These are phyloP conservation scores for Benthosema pterotum DNA, from an alignment of 2,797 vertebrate genomes.

Conservation along the genomic window DNA sequence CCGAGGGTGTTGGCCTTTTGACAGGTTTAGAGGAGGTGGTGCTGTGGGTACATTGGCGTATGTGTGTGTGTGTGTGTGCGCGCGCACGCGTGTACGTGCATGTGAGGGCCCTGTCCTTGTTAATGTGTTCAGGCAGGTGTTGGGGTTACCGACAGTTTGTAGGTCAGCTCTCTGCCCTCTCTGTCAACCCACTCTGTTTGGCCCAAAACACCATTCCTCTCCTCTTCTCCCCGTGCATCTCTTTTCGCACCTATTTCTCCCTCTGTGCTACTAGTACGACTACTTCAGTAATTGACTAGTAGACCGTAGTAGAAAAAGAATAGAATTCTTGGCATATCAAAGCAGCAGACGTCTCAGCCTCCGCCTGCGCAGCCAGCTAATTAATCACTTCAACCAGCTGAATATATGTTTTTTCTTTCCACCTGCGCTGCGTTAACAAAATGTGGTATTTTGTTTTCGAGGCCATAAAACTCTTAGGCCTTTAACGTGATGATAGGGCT, in stretches of 20 bases:
- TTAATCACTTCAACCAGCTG: background rate
- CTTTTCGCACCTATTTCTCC: background rate
- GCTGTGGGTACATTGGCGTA: constrained; percentile 46
- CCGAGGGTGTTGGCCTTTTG: constrained; percentile 55
- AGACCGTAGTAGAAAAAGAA: too few relatives aligned
- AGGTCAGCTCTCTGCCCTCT: constrained; percentile 61
- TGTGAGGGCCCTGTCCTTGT: background rate
- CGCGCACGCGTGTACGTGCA: constrained; percentile 41
- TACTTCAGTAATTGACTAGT: too few relatives aligned
- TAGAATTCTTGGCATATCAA: background rate
- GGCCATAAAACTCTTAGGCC: constrained; percentile 4
- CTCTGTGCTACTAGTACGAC: constrained; percentile 6
- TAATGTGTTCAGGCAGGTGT: constrained; percentile 62
- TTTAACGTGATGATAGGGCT: background rate
- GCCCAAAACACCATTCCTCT: constrained; percentile 53
- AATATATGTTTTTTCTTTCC: background rate
- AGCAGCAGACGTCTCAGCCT: background rate
- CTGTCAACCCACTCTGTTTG: constrained; percentile 64
- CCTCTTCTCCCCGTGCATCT: background rate
- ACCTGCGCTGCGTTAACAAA: background rate
- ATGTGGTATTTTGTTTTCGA: constrained; percentile 13
- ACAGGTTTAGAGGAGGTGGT: constrained; percentile 46
- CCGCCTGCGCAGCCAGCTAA: background rate
- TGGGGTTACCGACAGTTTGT: constrained; percentile 58
- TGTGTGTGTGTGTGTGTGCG: constrained; percentile 30